phyloP scores from a whole-genome alignment of 53 echinoderm and acorn worm species.

The Luidia sarsii region DNA sequence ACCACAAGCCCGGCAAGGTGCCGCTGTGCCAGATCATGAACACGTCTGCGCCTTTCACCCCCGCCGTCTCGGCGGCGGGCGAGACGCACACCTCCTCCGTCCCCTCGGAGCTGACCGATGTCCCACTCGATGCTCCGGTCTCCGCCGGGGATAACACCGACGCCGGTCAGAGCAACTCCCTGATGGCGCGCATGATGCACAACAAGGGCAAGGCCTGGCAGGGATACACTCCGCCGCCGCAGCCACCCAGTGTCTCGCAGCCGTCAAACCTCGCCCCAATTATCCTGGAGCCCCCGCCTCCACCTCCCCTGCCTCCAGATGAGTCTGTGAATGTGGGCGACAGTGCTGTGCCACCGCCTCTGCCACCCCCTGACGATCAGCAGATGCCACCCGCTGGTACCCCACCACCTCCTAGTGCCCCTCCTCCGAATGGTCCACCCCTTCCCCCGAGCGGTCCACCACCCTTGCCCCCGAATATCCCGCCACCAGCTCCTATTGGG shows the following conservation, averaged over 20 bases:
- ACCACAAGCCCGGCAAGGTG: conserved; percentile 26
- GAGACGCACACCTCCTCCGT: not conserved
- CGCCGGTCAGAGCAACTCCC: not conserved
- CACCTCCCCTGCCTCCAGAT: conserved; percentile 42
- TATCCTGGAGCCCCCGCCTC: conserved; percentile 44
- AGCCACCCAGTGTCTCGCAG: not conserved
- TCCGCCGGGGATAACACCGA: not conserved
- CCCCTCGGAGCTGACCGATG: not conserved
- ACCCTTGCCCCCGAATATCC: not conserved
- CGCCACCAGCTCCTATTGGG: conserved; percentile 3
- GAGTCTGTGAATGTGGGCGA: not conserved
- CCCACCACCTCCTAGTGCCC: not conserved
- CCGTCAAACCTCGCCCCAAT: conserved; percentile 22
- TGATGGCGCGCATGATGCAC: conserved; percentile 49
- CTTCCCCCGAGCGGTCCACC: not conserved
- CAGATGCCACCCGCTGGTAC: not conserved
- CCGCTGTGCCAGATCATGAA: conserved; percentile 38
- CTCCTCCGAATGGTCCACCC: conserved; percentile 17
- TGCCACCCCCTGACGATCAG: conserved; percentile 20
- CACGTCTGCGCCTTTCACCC: not conserved
- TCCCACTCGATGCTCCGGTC: not conserved
- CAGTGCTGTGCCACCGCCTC: conserved; percentile 6
- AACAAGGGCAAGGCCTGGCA: conserved; percentile 11
- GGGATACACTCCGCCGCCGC: not conserved
- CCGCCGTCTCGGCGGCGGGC: not conserved